Conservation (phyloP, 1,140 invertebrate species). For the Magallana gigas region DNA sequence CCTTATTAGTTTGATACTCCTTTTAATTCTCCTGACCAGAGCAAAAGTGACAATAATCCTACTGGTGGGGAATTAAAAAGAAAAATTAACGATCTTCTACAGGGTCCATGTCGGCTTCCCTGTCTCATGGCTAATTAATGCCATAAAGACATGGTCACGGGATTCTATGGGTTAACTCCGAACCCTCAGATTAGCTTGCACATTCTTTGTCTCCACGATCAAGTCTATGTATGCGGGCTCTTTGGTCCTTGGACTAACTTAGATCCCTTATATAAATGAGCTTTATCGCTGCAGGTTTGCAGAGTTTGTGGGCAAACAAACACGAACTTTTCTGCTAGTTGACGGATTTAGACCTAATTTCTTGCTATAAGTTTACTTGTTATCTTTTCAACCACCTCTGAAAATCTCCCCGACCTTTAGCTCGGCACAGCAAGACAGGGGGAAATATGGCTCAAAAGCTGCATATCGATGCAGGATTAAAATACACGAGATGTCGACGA, state of each 20-base stretch:
- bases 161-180: neutral
- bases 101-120: neutral
- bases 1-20: constrained; percentile 22
- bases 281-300: constrained; percentile 29
- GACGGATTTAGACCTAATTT: constrained; percentile 26
- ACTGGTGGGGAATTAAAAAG: neutral
- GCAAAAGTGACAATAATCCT: constrained; percentile 16
- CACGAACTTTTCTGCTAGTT: constrained; percentile 11
- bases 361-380: neutral
- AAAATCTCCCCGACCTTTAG: neutral
- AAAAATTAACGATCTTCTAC: neutral
- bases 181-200: neutral
- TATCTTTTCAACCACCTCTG: constrained; percentile 17
- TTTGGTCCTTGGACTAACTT: neutral
- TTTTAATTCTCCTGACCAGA: constrained; percentile 12
- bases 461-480: neutral
- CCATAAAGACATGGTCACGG: neutral
- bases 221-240: neutral
- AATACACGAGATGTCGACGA: neutral
- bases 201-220: neutral
- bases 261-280: constrained; percentile 23
- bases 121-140: neutral
- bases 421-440: neutral
- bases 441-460: constrained; percentile 4
- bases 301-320: constrained; percentile 14